A percentile compares a stretch with the other conserved stretches of the same genome.
Evolutionary conservation across 2,113 vertebrate species (phyloP).

Genomic region (Uropsilus gracilis): DNA sequence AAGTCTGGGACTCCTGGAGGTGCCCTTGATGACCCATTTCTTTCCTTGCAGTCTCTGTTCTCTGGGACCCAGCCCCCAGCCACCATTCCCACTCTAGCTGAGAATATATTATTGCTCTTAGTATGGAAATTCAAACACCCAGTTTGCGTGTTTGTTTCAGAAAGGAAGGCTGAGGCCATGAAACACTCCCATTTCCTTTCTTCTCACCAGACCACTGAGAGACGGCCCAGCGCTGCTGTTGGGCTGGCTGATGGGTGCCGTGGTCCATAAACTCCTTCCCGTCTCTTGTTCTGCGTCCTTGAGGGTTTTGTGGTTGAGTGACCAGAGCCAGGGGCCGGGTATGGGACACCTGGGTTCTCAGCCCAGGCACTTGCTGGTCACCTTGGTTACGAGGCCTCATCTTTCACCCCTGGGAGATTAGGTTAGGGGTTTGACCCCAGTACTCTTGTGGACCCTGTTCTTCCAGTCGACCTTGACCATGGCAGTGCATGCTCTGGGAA

Average conservation of each 20-base stretch:
- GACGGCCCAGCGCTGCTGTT: neutral
- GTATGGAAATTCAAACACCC: neutral
- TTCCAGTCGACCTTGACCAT: neutral
- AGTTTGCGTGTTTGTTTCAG: constrained; percentile 40
- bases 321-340: neutral
- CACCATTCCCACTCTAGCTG: neutral
- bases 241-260: neutral
- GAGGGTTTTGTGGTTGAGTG: neutral
- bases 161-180: neutral
- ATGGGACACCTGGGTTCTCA: neutral
- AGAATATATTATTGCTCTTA: constrained; percentile 35
- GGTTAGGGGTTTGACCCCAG: neutral
- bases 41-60: neutral
- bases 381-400: neutral
- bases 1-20: neutral
- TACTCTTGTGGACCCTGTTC: neutral
- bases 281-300: neutral
- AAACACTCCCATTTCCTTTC: constrained; percentile 5
- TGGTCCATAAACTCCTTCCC: neutral
- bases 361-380: no score
- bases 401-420: neutral
- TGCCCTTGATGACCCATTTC: neutral
- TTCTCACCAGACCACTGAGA: constrained; percentile 7
- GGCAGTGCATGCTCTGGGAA: neutral
- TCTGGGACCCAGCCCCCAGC: neutral